phyloP scores from a whole-genome alignment of 2,797 vertebrate genomes.

The Salarias fasciatus region DNA sequence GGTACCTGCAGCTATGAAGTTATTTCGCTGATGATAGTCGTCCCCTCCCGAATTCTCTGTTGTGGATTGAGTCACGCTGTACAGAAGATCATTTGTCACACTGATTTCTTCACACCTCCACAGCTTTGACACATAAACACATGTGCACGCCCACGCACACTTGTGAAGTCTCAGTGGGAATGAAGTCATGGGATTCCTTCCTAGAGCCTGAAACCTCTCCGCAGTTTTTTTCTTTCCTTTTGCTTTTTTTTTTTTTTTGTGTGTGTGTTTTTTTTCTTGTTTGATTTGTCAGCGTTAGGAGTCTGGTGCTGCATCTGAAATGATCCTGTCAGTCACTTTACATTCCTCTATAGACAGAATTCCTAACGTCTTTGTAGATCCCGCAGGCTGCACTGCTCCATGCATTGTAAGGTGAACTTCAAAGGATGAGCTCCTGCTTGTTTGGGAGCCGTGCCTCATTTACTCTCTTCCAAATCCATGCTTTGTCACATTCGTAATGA shows the following conservation, averaged over 20 bases:
- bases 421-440: background rate
- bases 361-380: background rate
- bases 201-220: background rate
- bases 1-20: background rate
- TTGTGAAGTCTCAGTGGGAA: background rate
- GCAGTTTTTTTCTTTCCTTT: background rate
- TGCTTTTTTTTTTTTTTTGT: too few species aligned
- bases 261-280: too few species aligned
- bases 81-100: conserved; percentile 9
- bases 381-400: background rate
- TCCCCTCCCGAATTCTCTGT: conserved; percentile 1
- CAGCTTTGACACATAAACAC: background rate
- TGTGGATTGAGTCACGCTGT: conserved; percentile 7
- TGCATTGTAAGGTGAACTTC: background rate
- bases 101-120: conserved; percentile 12
- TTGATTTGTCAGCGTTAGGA: background rate
- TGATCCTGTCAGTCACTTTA: background rate
- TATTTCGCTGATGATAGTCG: background rate
- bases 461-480: background rate
- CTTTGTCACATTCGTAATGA: background rate
- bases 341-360: background rate
- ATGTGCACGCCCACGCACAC: background rate
- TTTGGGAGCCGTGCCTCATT: background rate
- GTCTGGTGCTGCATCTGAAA: background rate
- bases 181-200: conserved; percentile 3